Evolutionary conservation across 64 coral and sea anemone genomes (phyloP), one percentile per base, ranked within the genome.

Genomic region (Montipora foliosa): DNA sequence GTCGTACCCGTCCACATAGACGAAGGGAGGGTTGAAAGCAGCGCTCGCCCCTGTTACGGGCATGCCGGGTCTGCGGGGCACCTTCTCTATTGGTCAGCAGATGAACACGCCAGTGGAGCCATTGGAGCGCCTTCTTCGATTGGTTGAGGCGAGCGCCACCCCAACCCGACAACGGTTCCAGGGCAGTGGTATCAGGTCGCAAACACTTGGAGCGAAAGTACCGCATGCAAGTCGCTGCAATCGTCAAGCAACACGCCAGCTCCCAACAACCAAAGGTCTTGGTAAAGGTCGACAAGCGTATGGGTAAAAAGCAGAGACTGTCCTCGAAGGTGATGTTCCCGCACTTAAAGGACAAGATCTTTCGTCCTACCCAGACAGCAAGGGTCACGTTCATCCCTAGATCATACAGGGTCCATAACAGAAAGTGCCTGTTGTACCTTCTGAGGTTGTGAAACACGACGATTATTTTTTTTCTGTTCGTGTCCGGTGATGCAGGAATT

Each of bases 1-100:
- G 8, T 52, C 17, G n/a, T 1, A 93, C 0, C 91, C 82, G 13
- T 87, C 52, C 0, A 53, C 14, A 10, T 45, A 58, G 7, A 0
- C 6, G 0, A 1, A n/a, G 52, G 9, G 25, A 25, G 25, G 25
- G n/a, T 0, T 6, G 25, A 45, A 47, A 10, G 0, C 1, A 7
- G 0, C 48, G 20, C 4, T 48, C 89, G 0, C 22, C 10, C 0
- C 22, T 5, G 29, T 79, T 80, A 0, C 77, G 2, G 5, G 47
- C 74, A 64, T 79, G 76, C 0, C 0, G 0, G 0, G 64, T 66
- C 0, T 0, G 1, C 4, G 14, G 8, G 0, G 12, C 8, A 10
- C 67, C 12, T 3, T 69, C 11, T 1, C 17, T 16, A 1, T 15
- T 5, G 67, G 67, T 69, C 8, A 7, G 6, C 13, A 4, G 12